These are phyloP conservation scores for Zaprionus taronus DNA, from an alignment of 1,140 invertebrate genomes.

Conservation along the genomic window DNA sequence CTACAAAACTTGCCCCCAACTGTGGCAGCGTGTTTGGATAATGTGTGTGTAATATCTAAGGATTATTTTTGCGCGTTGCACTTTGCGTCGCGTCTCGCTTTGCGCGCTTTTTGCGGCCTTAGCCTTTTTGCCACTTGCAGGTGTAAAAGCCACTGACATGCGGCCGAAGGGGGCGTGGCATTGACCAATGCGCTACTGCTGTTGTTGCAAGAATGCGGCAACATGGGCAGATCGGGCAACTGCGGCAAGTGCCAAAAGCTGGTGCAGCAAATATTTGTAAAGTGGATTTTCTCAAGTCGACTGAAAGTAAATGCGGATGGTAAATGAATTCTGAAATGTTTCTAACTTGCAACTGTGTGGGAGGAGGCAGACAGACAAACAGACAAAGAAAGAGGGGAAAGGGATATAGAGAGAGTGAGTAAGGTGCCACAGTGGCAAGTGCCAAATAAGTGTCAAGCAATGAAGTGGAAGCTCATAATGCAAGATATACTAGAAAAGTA, in stretches of 20 bases:
- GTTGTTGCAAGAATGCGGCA: slow-evolving; percentile 47
- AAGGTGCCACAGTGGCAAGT: slow-evolving; percentile 8
- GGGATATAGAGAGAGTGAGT: not conserved
- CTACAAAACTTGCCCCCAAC: not conserved
- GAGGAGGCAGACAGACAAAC: not conserved
- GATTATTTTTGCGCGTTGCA: slow-evolving; percentile 61
- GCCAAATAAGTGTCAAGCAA: slow-evolving; percentile 53
- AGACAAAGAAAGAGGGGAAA: not conserved
- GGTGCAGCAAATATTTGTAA: slow-evolving; percentile 66
- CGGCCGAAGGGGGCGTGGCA: slow-evolving; percentile 29
- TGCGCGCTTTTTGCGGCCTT: slow-evolving; percentile 65
- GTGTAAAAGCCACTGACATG: slow-evolving; percentile 45
- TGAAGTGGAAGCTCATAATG: slow-evolving; percentile 34
- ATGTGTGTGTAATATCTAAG: slow-evolving; percentile 72
- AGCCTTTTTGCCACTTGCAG: slow-evolving; percentile 32
- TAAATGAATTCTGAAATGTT: slow-evolving; percentile 69
- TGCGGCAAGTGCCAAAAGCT: slow-evolving; percentile 56
- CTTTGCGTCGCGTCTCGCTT: slow-evolving; percentile 16
- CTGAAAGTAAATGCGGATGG: slow-evolving; percentile 57
- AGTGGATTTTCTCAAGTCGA: slow-evolving; percentile 73
- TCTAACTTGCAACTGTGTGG: slow-evolving; percentile 3
- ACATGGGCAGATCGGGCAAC: slow-evolving; percentile 33
- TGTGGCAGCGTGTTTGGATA: slow-evolving; percentile 49
- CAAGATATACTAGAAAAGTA: not conserved
- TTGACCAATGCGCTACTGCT: slow-evolving; percentile 35